Conservation (phyloP, 2,888 invertebrate genomes). For the Euplagia quadripunctaria region DNA sequence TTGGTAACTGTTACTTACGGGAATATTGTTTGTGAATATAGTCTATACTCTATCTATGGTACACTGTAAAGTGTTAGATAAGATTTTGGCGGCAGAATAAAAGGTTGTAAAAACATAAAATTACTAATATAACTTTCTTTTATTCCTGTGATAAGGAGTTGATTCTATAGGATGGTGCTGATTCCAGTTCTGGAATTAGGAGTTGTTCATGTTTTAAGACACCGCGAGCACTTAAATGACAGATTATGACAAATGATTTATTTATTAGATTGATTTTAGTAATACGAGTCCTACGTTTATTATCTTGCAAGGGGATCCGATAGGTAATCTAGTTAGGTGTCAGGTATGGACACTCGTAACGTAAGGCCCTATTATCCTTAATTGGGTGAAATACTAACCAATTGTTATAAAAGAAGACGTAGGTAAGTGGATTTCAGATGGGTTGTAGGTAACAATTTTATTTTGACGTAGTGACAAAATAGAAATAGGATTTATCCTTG, state of each 20-base stretch:
- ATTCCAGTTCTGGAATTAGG: too few species aligned
- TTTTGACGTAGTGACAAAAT: not conserved
- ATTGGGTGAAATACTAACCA: slow-evolving; percentile 62
- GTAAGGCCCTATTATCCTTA: slow-evolving; percentile 66
- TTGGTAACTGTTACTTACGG: too few species aligned
- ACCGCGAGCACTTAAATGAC: not conserved
- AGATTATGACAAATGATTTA: not conserved
- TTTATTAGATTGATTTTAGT: too few species aligned
- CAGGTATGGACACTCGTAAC: slow-evolving; percentile 77
- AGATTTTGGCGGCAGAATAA: too few species aligned
- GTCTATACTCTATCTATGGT: too few species aligned
- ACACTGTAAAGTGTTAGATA: too few species aligned
- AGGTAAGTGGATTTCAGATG: not conserved
- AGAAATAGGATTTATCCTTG: not conserved
- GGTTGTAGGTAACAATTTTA: not conserved
- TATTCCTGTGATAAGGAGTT: too few species aligned
- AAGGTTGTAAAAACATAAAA: too few species aligned
- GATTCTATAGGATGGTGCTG: too few species aligned
- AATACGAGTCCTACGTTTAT: not conserved
- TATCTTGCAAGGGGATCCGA: not conserved
- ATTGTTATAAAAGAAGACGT: not conserved
- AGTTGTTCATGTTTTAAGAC: not conserved
- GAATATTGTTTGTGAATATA: too few species aligned
- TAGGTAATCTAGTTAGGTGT: slow-evolving; percentile 55
- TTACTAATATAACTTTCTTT: too few species aligned